Evolutionary conservation across 2,888 invertebrate species (phyloP).

Genomic region (Andrena dorsata): DNA sequence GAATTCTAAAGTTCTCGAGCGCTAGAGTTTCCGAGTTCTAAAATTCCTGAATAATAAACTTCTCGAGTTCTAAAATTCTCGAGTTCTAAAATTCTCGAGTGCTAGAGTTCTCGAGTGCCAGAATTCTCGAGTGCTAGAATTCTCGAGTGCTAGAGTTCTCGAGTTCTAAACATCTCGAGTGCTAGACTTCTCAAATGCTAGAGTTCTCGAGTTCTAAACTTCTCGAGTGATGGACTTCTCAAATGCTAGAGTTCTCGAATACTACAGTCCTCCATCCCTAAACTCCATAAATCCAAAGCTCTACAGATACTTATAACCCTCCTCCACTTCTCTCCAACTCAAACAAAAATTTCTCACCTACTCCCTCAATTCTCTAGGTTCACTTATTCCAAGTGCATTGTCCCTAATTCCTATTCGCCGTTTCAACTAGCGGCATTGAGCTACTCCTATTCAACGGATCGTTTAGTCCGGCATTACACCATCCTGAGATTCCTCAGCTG

Average conservation of each 20-base stretch:
- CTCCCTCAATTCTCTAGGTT: background rate
- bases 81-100: background rate
- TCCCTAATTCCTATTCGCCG: background rate
- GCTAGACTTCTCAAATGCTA: background rate
- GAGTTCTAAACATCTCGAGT: background rate
- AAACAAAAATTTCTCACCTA: background rate
- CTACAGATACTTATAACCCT: background rate
- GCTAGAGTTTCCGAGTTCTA: too few relatives aligned
- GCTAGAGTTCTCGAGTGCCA: background rate
- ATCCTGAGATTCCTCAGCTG: conserved; percentile 9
- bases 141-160: background rate
- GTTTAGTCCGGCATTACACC: conserved; percentile 17
- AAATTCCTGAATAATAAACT: background rate
- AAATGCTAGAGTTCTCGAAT: background rate
- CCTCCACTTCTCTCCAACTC: background rate
- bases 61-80: background rate
- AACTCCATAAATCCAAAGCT: background rate
- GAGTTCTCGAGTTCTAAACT: background rate
- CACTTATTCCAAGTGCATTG: conserved; percentile 4
- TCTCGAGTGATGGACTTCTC: background rate
- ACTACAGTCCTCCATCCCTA: background rate
- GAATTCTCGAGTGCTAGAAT: background rate
- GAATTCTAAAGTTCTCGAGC: background rate
- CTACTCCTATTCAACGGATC: conserved; percentile 17
- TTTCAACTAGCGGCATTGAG: conserved; percentile 45